Base-by-base conservation (phyloP, 2,113 vertebrate species). In the Sylvietta virens region DNA sequence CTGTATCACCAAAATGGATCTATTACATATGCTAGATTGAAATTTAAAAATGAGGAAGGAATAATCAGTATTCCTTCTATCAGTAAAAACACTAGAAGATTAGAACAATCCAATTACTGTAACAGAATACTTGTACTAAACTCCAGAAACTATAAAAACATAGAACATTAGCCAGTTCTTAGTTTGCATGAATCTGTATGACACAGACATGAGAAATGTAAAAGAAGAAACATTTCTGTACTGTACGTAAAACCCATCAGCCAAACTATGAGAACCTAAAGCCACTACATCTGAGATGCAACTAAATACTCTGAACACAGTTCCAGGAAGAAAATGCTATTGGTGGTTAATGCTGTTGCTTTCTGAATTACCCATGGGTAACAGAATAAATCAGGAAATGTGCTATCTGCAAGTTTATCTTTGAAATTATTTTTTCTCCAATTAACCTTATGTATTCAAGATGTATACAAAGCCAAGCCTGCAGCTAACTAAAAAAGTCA, bases 161-260 rank as follows among this genome's bases (percentile, higher is more conserved):
- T 77, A 53, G 42, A 60, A 81, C 30, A 82, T 73, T 45, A 72
- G 22, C 71, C 60, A 39, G 14, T 89, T 95, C 81, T 94, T 79
- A n/a, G 69, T 89, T 71, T 91, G 58, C 50, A 86, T 85, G 87
- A 73, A 93, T 89, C 71, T 88, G 33, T 92, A 89, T 69, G 40
- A 84, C 64, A 67, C 13, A 81, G 51, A 89, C 35, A 92, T 8
- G 33, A 47, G 10, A 94, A 80, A 88, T 51, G 37, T n/a, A 89
- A 81, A 92, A 86, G 40, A 86, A 48, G 30, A 88, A 96, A 82
- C 33, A 84, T 11, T 69, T 89, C 35, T 23, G 16, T 16, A 51
- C 7, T 7, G 3, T 44, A 64, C 8, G 21, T 28, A 79, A 61
- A 71, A 73, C 8, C 56, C 21, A 71, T 39, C 30, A 42, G n/a